Base-by-base conservation (phyloP, 2,888 invertebrate species). In the Beris chalybata region DNA sequence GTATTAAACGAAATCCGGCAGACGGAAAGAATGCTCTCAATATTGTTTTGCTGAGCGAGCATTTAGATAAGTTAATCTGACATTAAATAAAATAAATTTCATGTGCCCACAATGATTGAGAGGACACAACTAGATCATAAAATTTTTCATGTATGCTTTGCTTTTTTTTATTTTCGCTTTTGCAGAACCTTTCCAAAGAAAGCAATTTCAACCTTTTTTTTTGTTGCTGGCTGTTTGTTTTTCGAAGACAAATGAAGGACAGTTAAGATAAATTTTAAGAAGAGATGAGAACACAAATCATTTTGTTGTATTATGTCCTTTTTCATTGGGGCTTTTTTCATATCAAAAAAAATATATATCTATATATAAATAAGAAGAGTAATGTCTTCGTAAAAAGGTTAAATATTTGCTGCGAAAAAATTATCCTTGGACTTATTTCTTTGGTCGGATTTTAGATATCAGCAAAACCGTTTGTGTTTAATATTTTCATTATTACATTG, bases 41-140 rank as follows among this genome's bases (percentile, higher is more conserved):
- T 59, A 50, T 59, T 48, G 48, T 59, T 32, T 38, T 59, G 48
- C 59, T 59, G 50, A 59, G 48, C 48, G 48, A 31, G 59, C 59
- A 59, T 59, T 59, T 59, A 54, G 61, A 56, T 54, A 66, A 66
- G 66, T 61, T 66, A 66, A 66, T 66, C 66, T 66, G 63, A 66
- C 66, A 50, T 66, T 66, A 66, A 66, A 66, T 66, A 66, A 66
- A 66, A 66, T 61, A 55, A 58, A 66, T 66, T 55, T 63, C 48
- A 61, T 66, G 61, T 61, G 66, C 53, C 55, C 43, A 13, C 48
- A 55, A 47, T 54, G 66, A 59, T 59, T 59, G 48, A 59, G 13
- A 50, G 56, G 53, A 63, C 47, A 48, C 52, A 54, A 61, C 55
- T 61, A 53, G 55, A 61, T 66, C 59, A 66, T 66, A 66, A 61